Percentiles rank a stretch among this genome's conserved stretches.
These are phyloP conservation scores for Syngnathus scovelli DNA, from an alignment of 2,113 vertebrate species.

Conservation along the genomic window DNA sequence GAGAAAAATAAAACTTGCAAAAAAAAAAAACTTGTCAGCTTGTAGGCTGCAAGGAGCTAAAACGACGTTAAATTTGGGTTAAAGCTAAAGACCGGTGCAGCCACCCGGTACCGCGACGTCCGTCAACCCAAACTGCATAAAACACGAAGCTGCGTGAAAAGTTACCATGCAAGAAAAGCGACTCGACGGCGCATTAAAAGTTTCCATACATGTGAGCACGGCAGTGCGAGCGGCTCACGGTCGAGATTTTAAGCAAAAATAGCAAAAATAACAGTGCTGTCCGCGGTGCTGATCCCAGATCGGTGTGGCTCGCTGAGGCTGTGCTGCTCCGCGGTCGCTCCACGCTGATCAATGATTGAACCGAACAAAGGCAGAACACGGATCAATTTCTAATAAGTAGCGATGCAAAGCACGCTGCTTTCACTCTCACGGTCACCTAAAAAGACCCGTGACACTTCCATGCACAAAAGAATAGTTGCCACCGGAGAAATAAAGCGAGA, in stretches of 20 bases:
- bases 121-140: slow-evolving; percentile 50
- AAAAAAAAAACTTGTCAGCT: slow-evolving; percentile 33
- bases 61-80: neutral
- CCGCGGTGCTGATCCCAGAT: slow-evolving; percentile 68
- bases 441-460: slow-evolving; percentile 26
- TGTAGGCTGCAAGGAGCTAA: slow-evolving; percentile 6
- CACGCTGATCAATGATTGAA: slow-evolving; percentile 86
- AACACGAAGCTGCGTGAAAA: slow-evolving; percentile 58
- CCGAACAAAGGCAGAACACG: slow-evolving; percentile 89
- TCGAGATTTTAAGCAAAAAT: slow-evolving; percentile 13
- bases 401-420: slow-evolving; percentile 71
- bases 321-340: slow-evolving; percentile 73
- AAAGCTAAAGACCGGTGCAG: slow-evolving; percentile 25
- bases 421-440: slow-evolving; percentile 28
- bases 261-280: slow-evolving; percentile 48
- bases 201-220: slow-evolving; percentile 57
- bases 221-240: neutral
- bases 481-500: slow-evolving; percentile 38
- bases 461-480: slow-evolving; percentile 19
- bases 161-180: slow-evolving; percentile 36
- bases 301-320: slow-evolving; percentile 62
- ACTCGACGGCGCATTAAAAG: slow-evolving; percentile 65
- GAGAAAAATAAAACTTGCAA: neutral
- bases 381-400: slow-evolving; percentile 94
- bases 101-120: slow-evolving; percentile 40